phyloP scores from a whole-genome alignment of 2,888 invertebrate genomes.

The Drosophila mettleri region DNA sequence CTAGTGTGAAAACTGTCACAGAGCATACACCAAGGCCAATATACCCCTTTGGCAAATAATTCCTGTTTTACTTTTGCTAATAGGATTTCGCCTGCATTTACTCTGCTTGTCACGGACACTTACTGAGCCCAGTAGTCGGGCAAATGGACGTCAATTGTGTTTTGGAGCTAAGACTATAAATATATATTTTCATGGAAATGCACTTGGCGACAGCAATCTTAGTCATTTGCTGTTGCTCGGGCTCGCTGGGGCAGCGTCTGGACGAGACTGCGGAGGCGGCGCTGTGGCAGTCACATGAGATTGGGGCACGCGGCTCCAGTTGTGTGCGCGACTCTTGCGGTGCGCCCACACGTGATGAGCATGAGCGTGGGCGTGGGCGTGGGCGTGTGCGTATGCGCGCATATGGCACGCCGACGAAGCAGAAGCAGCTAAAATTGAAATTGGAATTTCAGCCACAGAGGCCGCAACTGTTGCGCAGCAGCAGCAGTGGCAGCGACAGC shows the following conservation, averaged over 20 bases:
- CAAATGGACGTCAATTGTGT: background rate
- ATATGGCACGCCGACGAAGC: background rate
- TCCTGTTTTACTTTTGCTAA: background rate
- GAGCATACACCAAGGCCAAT: background rate
- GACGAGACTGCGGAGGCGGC: background rate
- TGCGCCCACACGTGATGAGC: too few species aligned
- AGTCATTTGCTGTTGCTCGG: constrained; percentile 6
- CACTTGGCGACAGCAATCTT: constrained; percentile 3
- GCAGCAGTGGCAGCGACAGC: background rate
- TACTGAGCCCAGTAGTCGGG: background rate
- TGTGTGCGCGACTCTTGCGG: background rate
- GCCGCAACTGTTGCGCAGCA: background rate
- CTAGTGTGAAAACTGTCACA: too few species aligned
- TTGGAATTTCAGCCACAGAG: constrained; percentile 1
- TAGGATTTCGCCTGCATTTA: background rate
- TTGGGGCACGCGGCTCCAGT: background rate
- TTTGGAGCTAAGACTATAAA: background rate
- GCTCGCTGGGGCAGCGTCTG: background rate
- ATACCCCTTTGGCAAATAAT: background rate
- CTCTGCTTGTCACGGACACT: background rate
- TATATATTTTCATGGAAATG: constrained; percentile 15
- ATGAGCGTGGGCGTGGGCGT: background rate
- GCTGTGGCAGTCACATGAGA: background rate
- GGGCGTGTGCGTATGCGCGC: background rate
- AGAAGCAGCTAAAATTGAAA: constrained; percentile 9